Evolutionary conservation across 2,888 invertebrate species (phyloP).

Genomic region (Acleris emargana): DNA sequence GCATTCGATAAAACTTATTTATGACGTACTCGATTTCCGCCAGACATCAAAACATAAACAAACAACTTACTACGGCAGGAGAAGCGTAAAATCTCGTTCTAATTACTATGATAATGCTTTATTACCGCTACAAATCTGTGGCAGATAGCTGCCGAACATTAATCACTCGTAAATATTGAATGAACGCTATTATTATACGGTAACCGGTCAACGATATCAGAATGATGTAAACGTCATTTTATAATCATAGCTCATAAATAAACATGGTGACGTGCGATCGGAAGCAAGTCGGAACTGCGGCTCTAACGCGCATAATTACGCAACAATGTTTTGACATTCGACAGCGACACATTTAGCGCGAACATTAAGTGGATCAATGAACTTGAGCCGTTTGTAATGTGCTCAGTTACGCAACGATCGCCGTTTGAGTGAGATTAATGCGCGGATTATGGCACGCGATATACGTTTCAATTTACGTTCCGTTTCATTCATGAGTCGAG

Average conservation of each 20-base stretch:
- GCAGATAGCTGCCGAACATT: constrained; percentile 73
- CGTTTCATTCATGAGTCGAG: constrained; percentile 80
- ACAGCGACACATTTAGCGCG: constrained; percentile 80
- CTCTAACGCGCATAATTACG: constrained; percentile 73
- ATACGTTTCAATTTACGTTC: constrained; percentile 82
- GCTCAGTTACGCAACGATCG: constrained; percentile 78
- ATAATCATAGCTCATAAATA: constrained; percentile 83
- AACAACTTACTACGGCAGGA: constrained; percentile 65
- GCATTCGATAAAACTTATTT: constrained; percentile 16
- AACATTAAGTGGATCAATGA: constrained; percentile 83
- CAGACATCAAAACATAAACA: constrained; percentile 45
- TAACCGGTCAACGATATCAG: constrained; percentile 78
- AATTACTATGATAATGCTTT: constrained; percentile 78
- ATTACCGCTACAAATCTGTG: constrained; percentile 77
- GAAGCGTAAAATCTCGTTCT: constrained; percentile 80
- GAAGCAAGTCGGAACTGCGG: constrained; percentile 57
- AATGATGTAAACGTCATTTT: constrained; percentile 80
- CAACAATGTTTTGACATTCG: constrained; percentile 82
- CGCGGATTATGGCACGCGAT: constrained; percentile 83
- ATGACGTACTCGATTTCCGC: constrained; percentile 26
- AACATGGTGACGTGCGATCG: constrained; percentile 76
- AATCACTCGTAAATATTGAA: constrained; percentile 76
- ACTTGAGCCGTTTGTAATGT: constrained; percentile 78
- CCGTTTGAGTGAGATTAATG: constrained; percentile 83
- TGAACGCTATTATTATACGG: constrained; percentile 76